Conservation (phyloP, 2,888 invertebrate species). For the Noctua fimbriata region DNA sequence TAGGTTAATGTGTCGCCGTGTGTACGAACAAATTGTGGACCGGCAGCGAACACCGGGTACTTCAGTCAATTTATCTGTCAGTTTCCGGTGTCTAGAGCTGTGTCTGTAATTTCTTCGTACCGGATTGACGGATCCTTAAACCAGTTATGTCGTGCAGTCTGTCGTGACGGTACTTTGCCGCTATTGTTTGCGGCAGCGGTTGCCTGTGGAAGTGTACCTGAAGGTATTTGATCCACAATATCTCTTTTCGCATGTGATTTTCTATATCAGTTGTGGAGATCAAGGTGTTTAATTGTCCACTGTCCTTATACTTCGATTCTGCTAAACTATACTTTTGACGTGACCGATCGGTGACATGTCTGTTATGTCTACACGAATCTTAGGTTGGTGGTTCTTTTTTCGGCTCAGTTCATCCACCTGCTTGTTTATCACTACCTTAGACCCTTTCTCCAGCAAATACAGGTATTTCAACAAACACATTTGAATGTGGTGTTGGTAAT, state of each 20-base stretch:
- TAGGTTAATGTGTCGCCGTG: too few species aligned
- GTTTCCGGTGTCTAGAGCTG: not conserved
- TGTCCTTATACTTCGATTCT: not conserved
- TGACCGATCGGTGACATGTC: not conserved
- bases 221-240: not conserved
- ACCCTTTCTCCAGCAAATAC: conserved; percentile 43
- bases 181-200: not conserved
- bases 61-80: too few species aligned
- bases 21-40: not conserved
- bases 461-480: conserved; percentile 43
- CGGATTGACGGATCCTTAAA: not conserved
- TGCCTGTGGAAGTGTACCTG: not conserved
- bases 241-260: not conserved
- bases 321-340: not conserved
- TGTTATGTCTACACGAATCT: not conserved
- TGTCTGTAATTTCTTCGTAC: not conserved
- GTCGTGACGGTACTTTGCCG: not conserved
- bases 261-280: not conserved
- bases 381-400: not conserved
- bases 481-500: conserved; percentile 45
- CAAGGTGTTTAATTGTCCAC: not conserved
- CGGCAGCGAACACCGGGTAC: not conserved
- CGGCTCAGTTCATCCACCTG: not conserved
- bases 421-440: not conserved
- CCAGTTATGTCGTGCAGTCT: not conserved